phyloP scores from a whole-genome alignment of 2,888 invertebrate genomes.

The Drosophila infuscata region DNA sequence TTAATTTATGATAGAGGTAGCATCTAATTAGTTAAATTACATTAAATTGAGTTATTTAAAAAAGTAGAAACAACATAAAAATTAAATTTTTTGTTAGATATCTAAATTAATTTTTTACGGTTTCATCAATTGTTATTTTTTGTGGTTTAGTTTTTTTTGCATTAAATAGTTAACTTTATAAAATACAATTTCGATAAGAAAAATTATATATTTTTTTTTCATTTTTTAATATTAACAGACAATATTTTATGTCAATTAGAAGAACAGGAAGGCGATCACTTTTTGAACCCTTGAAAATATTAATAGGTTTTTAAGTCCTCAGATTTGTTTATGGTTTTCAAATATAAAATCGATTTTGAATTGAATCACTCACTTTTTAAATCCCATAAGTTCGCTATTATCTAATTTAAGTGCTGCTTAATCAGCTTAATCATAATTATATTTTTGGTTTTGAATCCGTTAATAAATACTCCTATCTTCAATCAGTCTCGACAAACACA shows the following conservation, averaged over 20 bases:
- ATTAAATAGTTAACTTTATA: background rate
- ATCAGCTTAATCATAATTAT: no score
- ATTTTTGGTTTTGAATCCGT: background rate
- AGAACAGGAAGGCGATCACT: no score
- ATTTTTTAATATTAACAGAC: background rate
- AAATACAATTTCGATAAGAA: background rate
- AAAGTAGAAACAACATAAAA: no score
- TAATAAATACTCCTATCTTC: background rate
- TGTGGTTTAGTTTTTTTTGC: background rate
- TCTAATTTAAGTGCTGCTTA: background rate
- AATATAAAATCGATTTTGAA: background rate
- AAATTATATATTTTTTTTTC: background rate
- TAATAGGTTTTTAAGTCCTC: background rate
- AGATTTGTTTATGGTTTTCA: background rate
- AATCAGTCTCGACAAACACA: background rate
- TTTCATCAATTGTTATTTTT: no score
- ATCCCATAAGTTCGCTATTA: no score
- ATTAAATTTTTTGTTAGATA: no score
- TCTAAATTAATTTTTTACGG: no score
- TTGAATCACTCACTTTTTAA: background rate
- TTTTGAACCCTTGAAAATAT: no score
- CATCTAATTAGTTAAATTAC: background rate
- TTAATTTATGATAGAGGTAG: background rate
- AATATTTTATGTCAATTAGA: rapidly evolving
- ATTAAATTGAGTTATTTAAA: no score